Percentiles rank a stretch among this genome's conserved stretches.
Conservation (phyloP, 2,797 vertebrate genomes). For the Todus mexicanus region DNA sequence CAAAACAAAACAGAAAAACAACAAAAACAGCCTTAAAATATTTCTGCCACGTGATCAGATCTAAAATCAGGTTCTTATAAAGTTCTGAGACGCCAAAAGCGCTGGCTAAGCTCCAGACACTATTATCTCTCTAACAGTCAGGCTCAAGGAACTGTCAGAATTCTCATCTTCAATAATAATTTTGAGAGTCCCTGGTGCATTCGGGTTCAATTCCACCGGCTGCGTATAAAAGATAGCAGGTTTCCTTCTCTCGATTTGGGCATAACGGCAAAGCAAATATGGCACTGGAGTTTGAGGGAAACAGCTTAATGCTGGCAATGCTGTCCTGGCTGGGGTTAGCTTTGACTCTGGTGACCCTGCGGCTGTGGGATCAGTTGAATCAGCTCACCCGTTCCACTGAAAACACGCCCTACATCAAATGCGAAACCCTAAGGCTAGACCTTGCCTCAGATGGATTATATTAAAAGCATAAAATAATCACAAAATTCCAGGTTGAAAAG, state of each 20-base stretch:
- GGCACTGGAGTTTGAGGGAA: not conserved
- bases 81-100: not conserved
- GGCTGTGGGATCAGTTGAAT: not conserved
- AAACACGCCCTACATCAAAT: not conserved
- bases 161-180: not conserved
- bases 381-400: not conserved
- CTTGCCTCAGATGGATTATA: not conserved
- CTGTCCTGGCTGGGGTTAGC: not conserved
- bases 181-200: not conserved
- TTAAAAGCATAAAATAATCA: not conserved
- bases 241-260: not conserved
- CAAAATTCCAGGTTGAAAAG: not conserved
- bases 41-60: not conserved
- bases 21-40: too few species aligned
- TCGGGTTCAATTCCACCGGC: not conserved
- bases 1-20: too few species aligned
- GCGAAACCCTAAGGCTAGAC: not conserved
- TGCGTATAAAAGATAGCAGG: not conserved
- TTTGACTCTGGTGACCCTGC: not conserved
- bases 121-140: not conserved
- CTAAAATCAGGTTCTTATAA: not conserved
- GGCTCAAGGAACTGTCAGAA: not conserved
- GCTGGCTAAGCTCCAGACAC: not conserved
- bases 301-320: not conserved
- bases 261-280: not conserved